phyloP scores from a whole-genome alignment of 2,797 vertebrate genomes.

The Enteromius thamalakanensis region DNA sequence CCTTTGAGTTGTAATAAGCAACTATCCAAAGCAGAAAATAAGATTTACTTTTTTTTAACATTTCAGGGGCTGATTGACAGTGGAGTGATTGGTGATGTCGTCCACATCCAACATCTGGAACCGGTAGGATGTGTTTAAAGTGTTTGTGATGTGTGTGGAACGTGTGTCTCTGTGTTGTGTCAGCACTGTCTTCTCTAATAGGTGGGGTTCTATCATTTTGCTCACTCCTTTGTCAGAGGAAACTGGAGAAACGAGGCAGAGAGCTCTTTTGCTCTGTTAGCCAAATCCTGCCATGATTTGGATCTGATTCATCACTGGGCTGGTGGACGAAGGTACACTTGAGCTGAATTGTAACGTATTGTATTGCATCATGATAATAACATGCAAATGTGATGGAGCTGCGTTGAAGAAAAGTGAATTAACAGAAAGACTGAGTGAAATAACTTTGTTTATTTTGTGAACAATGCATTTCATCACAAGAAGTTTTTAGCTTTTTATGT shows the following conservation, averaged over 20 bases:
- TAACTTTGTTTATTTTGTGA: not conserved
- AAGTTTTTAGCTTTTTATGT: too few relatives aligned
- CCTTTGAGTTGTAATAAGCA: not conserved
- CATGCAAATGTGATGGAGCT: not conserved
- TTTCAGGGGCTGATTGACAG: constrained; percentile 77
- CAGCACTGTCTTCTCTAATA: constrained; percentile 58
- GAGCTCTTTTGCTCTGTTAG: constrained; percentile 83
- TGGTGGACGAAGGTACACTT: constrained; percentile 76
- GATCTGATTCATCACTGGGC: constrained; percentile 86
- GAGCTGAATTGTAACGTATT: not conserved
- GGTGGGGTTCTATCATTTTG: constrained; percentile 87
- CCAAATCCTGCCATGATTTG: constrained; percentile 86
- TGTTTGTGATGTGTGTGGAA: not conserved
- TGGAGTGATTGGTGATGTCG: constrained; percentile 79
- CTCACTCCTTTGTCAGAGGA: constrained; percentile 87
- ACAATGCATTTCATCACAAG: too few relatives aligned
- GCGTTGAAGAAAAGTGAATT: constrained; percentile 3
- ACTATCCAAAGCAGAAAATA: not conserved
- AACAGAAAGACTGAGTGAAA: not conserved
- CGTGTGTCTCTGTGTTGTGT: not conserved
- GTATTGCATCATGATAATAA: too few relatives aligned
- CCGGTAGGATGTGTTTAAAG: constrained; percentile 73
- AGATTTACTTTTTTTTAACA: not conserved
- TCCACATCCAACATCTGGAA: constrained; percentile 85
- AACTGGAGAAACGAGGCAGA: constrained; percentile 86